phyloP scores from a whole-genome alignment of 2,888 invertebrate genomes.

The Andrena trimmerana region DNA sequence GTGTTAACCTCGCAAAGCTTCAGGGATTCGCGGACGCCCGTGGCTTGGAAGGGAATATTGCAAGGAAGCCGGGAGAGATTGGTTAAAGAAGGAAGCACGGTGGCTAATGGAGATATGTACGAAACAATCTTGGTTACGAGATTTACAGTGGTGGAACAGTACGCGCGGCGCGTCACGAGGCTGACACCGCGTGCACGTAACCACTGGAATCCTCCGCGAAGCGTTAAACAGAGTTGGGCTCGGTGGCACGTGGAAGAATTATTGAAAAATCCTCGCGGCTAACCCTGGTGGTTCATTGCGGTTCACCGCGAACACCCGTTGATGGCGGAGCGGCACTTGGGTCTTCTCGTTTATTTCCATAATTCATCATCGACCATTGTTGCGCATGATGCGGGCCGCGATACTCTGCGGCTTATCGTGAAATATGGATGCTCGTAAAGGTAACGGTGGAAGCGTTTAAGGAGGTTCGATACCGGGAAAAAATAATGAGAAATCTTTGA shows the following conservation, averaged over 20 bases:
- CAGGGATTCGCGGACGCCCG: not conserved
- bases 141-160: too few species aligned
- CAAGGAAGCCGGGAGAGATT: not conserved
- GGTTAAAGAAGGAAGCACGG: too few species aligned
- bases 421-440: conserved; percentile 46
- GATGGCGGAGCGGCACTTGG: not conserved
- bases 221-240: not conserved
- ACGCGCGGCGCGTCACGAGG: too few species aligned
- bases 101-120: too few species aligned
- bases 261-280: not conserved
- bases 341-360: conserved; percentile 27
- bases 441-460: conserved; percentile 9
- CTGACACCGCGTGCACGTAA: too few species aligned
- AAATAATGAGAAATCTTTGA: too few species aligned
- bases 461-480: too few species aligned
- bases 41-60: not conserved
- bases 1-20: not conserved
- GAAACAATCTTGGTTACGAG: too few species aligned
- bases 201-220: not conserved
- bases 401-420: conserved; percentile 25
- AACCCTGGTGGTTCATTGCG: not conserved
- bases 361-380: conserved; percentile 49
- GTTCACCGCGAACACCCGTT: conserved; percentile 6
- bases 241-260: conserved; percentile 1
- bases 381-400: conserved; percentile 15